These are phyloP conservation scores for Eristalis pertinax DNA, from an alignment of 2,888 invertebrate genomes.

Conservation along the genomic window DNA sequence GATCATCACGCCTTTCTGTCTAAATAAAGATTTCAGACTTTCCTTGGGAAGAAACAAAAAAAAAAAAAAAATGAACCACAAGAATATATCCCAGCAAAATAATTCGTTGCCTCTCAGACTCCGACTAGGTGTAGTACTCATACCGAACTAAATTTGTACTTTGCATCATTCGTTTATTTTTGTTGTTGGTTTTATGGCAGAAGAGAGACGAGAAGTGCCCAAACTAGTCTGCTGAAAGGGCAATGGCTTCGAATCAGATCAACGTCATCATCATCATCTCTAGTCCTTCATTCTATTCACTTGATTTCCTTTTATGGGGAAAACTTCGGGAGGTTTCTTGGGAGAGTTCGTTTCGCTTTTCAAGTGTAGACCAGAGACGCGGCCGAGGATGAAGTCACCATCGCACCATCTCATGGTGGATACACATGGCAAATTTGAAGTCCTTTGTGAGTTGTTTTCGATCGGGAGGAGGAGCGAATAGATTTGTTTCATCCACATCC, in stretches of 20 bases:
- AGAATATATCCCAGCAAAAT: neutral
- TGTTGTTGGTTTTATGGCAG: neutral
- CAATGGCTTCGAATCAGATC: slow-evolving; percentile 44
- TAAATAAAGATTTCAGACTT: neutral
- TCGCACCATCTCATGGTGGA: too few relatives aligned
- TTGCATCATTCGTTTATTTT: slow-evolving; percentile 31
- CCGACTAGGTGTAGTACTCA: neutral
- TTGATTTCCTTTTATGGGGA: slow-evolving; percentile 25
- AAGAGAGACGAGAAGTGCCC: slow-evolving; percentile 25
- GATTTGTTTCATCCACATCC: slow-evolving; percentile 10
- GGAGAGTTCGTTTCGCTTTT: neutral
- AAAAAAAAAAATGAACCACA: neutral
- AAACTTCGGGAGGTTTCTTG: neutral
- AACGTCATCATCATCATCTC: slow-evolving; percentile 36
- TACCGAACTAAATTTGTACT: neutral
- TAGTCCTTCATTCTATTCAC: slow-evolving; percentile 47
- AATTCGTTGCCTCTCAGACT: neutral
- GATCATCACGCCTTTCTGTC: neutral
- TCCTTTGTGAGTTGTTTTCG: neutral
- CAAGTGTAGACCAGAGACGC: neutral
- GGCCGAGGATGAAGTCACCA: neutral
- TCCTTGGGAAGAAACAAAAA: neutral
- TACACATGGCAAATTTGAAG: neutral
- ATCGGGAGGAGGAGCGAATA: neutral
- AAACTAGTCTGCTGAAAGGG: slow-evolving; percentile 43